phyloP scores from a whole-genome alignment of 2,113 vertebrate species.

The Tupaia tana region DNA sequence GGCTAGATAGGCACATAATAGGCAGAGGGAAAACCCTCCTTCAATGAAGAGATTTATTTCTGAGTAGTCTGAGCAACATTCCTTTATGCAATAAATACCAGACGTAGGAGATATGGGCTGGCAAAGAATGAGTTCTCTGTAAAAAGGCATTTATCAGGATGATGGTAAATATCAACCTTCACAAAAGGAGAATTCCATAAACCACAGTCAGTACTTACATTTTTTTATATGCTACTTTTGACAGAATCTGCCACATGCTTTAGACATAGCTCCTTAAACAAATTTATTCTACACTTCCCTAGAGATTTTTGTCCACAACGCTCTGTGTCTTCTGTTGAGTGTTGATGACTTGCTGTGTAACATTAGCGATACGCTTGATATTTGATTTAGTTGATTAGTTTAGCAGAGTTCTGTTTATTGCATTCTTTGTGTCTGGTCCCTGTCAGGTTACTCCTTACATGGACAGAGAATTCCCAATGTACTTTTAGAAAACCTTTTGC shows the following conservation, averaged over 20 bases:
- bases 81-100: slow-evolving; percentile 73
- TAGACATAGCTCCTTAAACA: slow-evolving; percentile 37
- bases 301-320: not conserved
- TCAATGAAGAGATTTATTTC: slow-evolving; percentile 81
- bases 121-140: slow-evolving; percentile 67
- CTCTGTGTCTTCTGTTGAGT: not conserved
- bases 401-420: slow-evolving; percentile 32
- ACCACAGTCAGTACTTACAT: slow-evolving; percentile 31
- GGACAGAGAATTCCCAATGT: not conserved
- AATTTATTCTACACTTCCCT: slow-evolving; percentile 20
- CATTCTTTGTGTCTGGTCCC: not conserved
- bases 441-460: not conserved
- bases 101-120: slow-evolving; percentile 74
- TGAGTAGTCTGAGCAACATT: slow-evolving; percentile 79
- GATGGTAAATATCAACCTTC: slow-evolving; percentile 69
- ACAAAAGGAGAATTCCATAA: slow-evolving; percentile 63
- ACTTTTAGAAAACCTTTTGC: slow-evolving; percentile 16
- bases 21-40: slow-evolving; percentile 80
- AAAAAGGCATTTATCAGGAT: slow-evolving; percentile 73
- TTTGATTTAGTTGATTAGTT: slow-evolving; percentile 53
- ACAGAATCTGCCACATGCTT: slow-evolving; percentile 49
- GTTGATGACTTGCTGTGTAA: not conserved
- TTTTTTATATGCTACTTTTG: slow-evolving; percentile 57
- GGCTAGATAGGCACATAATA: slow-evolving; percentile 77
- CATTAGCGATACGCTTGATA: not conserved